These are phyloP conservation scores for Myodes glareolus DNA, from an alignment of 2,113 vertebrate species.

Conservation along the genomic window DNA sequence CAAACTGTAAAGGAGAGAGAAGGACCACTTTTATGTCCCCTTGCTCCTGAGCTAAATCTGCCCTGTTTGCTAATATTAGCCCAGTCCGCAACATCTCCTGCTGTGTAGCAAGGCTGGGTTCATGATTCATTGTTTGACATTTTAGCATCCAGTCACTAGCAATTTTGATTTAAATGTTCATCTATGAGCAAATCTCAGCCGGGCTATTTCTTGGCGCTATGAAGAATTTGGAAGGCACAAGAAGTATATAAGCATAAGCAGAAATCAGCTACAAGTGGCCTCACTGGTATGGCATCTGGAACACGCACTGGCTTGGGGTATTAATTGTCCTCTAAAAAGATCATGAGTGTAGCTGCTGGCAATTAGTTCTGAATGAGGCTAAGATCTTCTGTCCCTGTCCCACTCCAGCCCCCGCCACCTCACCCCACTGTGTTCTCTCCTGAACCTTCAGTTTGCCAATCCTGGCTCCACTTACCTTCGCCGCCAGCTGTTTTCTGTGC, in stretches of 20 bases:
- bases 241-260: neutral
- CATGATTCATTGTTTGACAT: neutral
- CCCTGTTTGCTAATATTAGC: neutral
- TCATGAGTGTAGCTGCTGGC: neutral
- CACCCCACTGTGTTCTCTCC: neutral
- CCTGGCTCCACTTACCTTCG: constrained; percentile 6
- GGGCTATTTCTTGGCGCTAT: neutral
- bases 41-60: neutral
- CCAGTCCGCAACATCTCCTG: neutral
- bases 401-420: neutral
- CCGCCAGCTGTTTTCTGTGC: constrained; percentile 33
- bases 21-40: neutral
- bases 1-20: neutral
- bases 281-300: constrained; percentile 10
- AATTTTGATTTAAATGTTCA: constrained; percentile 2
- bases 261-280: neutral
- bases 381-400: neutral
- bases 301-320: neutral
- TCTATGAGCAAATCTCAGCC: neutral
- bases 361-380: neutral
- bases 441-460: neutral
- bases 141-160: constrained; percentile 24
- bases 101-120: neutral
- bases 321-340: neutral
- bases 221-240: neutral